Conservation (phyloP, 2,888 invertebrate species). For the Stegophylla sp. region DNA sequence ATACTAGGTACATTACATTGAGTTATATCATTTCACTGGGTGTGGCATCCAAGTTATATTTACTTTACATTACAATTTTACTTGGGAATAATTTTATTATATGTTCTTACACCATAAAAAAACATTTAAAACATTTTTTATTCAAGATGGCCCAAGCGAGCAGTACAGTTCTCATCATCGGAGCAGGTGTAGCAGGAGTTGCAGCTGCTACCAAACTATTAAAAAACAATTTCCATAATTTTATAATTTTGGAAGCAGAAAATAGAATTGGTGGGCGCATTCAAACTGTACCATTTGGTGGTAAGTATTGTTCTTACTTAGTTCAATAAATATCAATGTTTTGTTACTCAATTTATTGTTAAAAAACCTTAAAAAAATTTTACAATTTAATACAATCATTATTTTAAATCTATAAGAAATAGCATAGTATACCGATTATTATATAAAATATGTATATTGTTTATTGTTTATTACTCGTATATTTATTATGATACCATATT, state of each 20-base stretch:
- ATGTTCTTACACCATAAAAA: background rate
- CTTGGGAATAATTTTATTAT: background rate
- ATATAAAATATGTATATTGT: no score
- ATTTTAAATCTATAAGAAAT: no score
- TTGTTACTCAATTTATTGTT: no score
- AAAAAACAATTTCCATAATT: conserved; percentile 66
- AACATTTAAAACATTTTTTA: background rate
- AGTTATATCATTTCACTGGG: conserved; percentile 11
- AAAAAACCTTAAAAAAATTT: background rate
- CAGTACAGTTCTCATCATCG: conserved; percentile 67
- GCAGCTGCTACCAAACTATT: conserved; percentile 68
- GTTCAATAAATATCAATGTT: no score
- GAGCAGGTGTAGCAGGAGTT: conserved; percentile 70
- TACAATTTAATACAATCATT: background rate
- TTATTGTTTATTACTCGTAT: no score
- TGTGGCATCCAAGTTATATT: conserved; percentile 15
- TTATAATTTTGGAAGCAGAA: conserved; percentile 71
- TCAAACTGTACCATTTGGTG: conserved; percentile 66
- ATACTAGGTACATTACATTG: conserved; percentile 28
- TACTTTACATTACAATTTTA: background rate
- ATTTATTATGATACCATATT: no score
- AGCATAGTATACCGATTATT: no score
- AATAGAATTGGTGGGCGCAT: conserved; percentile 73
- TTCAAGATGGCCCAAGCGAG: conserved; percentile 27
- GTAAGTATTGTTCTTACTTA: conserved; percentile 60